These are phyloP conservation scores for Petrocephalus microphthalmus DNA, from an alignment of 2,113 vertebrate genomes.

Conservation along the genomic window DNA sequence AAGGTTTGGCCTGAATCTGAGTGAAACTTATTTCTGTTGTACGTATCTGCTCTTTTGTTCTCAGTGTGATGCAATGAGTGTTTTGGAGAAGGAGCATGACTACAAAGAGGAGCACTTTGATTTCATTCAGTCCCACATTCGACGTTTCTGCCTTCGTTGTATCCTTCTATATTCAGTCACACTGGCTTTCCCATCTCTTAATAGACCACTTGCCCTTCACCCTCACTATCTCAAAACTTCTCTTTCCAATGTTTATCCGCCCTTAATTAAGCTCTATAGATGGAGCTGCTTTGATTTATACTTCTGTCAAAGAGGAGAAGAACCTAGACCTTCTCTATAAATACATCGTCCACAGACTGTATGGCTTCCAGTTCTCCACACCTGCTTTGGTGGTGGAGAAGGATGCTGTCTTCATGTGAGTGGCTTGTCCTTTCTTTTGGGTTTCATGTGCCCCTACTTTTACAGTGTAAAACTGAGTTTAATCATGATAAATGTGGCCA, in stretches of 20 bases:
- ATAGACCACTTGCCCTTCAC: background rate
- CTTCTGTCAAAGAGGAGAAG: conserved; percentile 97
- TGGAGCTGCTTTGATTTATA: conserved; percentile 95
- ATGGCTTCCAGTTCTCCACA: conserved; percentile 84
- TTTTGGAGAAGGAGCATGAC: conserved; percentile 94
- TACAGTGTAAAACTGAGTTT: background rate
- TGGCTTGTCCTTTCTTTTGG: background rate
- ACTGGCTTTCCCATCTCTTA: background rate
- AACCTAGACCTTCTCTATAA: conserved; percentile 95
- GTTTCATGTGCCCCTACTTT: background rate
- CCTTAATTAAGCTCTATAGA: conserved; percentile 73
- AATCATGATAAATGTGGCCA: background rate
- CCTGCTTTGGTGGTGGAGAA: conserved; percentile 79
- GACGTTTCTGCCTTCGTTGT: conserved; percentile 92
- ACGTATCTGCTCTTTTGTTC: background rate
- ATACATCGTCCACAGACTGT: conserved; percentile 96
- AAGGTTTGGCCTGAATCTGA: background rate
- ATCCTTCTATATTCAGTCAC: conserved; percentile 64
- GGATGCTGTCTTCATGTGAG: conserved; percentile 78
- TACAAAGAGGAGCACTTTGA: conserved; percentile 97
- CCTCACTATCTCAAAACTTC: background rate
- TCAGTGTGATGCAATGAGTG: conserved; percentile 87
- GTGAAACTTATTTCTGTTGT: background rate
- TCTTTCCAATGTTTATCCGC: background rate
- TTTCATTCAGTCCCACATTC: conserved; percentile 93